Evolutionary conservation across 2,113 vertebrate species (phyloP).

Genomic region (Tetrao urogallus): DNA sequence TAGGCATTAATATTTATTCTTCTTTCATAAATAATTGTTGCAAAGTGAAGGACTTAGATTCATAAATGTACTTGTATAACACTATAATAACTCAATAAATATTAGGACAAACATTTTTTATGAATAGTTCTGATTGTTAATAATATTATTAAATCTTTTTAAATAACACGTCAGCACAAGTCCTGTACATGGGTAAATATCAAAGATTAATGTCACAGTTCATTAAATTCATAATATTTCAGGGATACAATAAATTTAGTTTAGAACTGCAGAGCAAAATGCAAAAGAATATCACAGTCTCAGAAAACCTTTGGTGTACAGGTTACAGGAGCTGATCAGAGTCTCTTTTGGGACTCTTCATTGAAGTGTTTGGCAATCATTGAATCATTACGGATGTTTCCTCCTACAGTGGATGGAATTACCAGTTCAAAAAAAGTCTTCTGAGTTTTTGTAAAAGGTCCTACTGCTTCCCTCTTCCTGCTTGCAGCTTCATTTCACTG

Average conservation of each 20-base stretch:
- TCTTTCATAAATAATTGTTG: background rate
- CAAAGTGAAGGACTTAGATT: background rate
- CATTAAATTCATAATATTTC: background rate
- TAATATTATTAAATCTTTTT: background rate
- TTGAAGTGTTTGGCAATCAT: constrained; percentile 8
- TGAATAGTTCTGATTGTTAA: constrained; percentile 25
- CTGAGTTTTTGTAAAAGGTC: background rate
- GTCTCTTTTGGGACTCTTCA: background rate
- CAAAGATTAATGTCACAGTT: background rate
- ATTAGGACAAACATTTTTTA: background rate
- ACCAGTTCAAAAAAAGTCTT: constrained; percentile 9
- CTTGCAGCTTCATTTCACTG: constrained; percentile 42
- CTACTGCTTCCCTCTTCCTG: constrained; percentile 55
- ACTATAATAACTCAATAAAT: background rate
- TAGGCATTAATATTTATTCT: background rate
- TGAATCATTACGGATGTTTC: background rate
- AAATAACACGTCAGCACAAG: background rate
- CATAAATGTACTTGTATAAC: background rate
- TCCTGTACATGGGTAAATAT: background rate
- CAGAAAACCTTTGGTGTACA: background rate
- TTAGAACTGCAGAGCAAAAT: background rate
- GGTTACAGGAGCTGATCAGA: background rate
- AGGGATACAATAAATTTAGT: background rate
- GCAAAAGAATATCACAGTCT: background rate
- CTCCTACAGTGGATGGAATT: background rate